These are phyloP conservation scores for Diploscapter pachys DNA, from an alignment of 1,140 invertebrate species.

Conservation along the genomic window DNA sequence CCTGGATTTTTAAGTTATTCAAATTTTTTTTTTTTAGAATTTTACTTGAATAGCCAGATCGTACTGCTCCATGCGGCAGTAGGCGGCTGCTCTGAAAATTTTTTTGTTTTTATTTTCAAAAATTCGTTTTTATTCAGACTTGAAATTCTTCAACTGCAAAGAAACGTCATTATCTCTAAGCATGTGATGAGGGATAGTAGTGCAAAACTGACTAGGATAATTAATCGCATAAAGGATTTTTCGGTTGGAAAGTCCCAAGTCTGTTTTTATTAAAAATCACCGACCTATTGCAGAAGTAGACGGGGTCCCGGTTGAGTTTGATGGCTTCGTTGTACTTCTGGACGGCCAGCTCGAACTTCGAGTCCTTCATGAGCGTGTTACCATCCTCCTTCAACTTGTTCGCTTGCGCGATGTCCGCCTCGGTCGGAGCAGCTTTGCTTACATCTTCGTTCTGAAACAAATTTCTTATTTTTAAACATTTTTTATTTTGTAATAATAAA, in stretches of 20 bases:
- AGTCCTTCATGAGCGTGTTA: constrained; percentile 46
- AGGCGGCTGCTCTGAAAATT: constrained; percentile 50
- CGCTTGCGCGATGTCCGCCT: constrained; percentile 42
- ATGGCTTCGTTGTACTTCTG: constrained; percentile 53
- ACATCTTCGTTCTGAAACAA: constrained; percentile 21
- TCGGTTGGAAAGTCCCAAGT: no score
- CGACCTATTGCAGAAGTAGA: constrained; percentile 44
- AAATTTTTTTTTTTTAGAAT: no score
- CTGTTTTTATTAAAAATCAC: constrained; percentile 1
- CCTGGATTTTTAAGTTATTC: constrained; percentile 61
- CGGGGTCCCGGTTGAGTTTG: constrained; percentile 38
- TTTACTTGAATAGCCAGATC: constrained; percentile 66
- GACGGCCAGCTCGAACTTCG: constrained; percentile 41
- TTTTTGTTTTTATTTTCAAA: background rate
- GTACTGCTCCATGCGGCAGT: constrained; percentile 57
- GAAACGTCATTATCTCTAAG: background rate
- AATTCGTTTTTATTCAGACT: background rate
- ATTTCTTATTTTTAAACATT: constrained; percentile 20
- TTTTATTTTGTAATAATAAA: constrained; percentile 19
- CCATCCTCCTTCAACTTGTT: constrained; percentile 43
- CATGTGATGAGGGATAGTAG: no score
- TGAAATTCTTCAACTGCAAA: background rate
- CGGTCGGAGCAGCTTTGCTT: constrained; percentile 7
- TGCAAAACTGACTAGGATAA: no score
- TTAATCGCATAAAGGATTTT: constrained; percentile 7